Base-by-base conservation (phyloP, 2,797 vertebrate genomes). In the Tokudaia muenninki region DNA sequence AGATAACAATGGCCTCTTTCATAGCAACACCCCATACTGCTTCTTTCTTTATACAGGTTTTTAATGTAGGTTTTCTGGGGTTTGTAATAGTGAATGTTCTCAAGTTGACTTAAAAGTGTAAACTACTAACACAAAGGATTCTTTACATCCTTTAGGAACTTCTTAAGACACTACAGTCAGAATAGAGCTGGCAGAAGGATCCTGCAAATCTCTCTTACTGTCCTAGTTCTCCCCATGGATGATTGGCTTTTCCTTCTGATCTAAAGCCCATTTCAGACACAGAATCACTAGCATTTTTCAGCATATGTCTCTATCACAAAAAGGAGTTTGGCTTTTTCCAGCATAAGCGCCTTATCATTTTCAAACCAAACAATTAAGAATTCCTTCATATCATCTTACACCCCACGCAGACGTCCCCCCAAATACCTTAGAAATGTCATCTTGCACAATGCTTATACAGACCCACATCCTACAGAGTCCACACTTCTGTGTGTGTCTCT, bases 61-160 rank as follows among this genome's bases (percentile, higher is more conserved):
- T 57, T 50, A 65, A 84, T n/a, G 52, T 79, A n/a, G 31, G 8
- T 19, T 26, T 37, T 50, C 17, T 87, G 59, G 37, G n/a, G 74
- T 44, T 21, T 92, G 41, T 88, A 29, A 37, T 92, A 81, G 31
- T 91, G 92, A 95, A 14, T 94, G 37, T 41, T 95, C 79, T 22
- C 37, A 87, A 70, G 55, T 44, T 81, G 26, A 92, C 74, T 57
- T 92, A 72, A 94, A 94, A 52, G 67, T 65, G 59, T 70, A 67
- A 52, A 81, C 44, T 81, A 29, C 67, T 93, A 41, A 93, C 16
- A 31, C 24, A 11, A 90, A 84, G 57, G 57, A 24, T 72, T 37
- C 10, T 31, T 83, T 57, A 75, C 1, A 80, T 75, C n/a, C 74
- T 92, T 75, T 24, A n/a, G 81, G 37, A 10, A 17, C 21, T 14